A percentile compares a stretch with the other conserved stretches of the same genome.
Evolutionary conservation across 2,888 invertebrate genomes (phyloP).

Genomic region (Hemithea aestivaria): DNA sequence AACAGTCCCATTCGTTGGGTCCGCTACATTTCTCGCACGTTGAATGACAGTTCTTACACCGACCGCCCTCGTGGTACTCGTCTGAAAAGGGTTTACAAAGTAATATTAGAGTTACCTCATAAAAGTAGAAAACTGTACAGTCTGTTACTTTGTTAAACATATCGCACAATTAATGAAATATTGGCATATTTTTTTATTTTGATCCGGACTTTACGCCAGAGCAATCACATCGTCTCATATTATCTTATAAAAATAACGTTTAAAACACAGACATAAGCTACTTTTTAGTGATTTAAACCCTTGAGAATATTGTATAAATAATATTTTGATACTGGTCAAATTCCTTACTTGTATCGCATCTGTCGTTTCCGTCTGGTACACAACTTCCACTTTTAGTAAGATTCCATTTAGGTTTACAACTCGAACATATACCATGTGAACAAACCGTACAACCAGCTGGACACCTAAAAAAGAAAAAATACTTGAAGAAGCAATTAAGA

Average conservation of each 20-base stretch:
- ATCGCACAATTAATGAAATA: too few species aligned
- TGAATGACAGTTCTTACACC: constrained; percentile 90
- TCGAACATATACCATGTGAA: constrained; percentile 83
- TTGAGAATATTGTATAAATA: too few species aligned
- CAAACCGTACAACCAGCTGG: constrained; percentile 89
- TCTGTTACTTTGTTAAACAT: too few species aligned
- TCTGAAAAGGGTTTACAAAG: constrained; percentile 69
- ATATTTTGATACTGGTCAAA: too few species aligned
- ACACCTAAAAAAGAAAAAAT: constrained; percentile 83
- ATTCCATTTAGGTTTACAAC: constrained; percentile 87
- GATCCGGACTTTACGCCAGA: too few species aligned
- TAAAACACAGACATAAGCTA: too few species aligned
- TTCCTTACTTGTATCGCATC: constrained; percentile 85
- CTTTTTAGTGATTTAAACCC: too few species aligned
- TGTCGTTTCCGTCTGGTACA: constrained; percentile 85
- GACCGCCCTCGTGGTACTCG: constrained; percentile 86
- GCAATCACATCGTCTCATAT: too few species aligned
- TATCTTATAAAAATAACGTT: too few species aligned
- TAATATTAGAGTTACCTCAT: constrained; percentile 32
- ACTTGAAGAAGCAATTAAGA: too few species aligned
- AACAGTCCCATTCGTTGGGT: constrained; percentile 86
- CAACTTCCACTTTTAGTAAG: constrained; percentile 87
- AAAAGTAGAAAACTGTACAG: too few species aligned
- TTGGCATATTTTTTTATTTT: too few species aligned
- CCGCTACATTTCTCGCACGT: constrained; percentile 92